Evolutionary conservation across 2,888 invertebrate species (phyloP).

Genomic region (Macrophya alboannulata): DNA sequence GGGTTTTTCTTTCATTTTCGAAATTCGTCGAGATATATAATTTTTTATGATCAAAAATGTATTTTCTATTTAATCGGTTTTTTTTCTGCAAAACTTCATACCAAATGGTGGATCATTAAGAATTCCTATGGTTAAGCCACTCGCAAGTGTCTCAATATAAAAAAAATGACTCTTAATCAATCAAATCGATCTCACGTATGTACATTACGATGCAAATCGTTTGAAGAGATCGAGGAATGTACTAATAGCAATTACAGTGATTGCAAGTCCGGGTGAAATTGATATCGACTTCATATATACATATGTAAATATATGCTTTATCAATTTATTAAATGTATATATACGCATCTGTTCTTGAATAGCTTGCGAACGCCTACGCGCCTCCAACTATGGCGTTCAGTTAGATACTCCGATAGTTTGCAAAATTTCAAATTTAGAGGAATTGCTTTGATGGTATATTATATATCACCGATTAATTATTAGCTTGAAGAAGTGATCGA

Average conservation of each 20-base stretch:
- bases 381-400: not conserved
- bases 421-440: not conserved
- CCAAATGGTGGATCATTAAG: not conserved
- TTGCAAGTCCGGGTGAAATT: not conserved
- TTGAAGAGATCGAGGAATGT: not conserved
- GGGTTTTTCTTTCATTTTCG: not conserved
- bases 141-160: not conserved
- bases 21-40: not conserved
- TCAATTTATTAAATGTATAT: not conserved
- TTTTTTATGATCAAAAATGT: not conserved
- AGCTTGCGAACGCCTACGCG: no score
- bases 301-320: not conserved
- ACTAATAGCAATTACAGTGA: no score
- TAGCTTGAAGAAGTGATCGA: not conserved
- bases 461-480: slow-evolving; percentile 14
- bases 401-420: not conserved
- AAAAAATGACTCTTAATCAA: not conserved
- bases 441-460: not conserved
- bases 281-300: not conserved
- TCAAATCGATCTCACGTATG: not conserved
- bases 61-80: no score
- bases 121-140: not conserved
- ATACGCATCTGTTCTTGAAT: not conserved
- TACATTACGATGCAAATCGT: no score
- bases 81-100: not conserved